Conservation (phyloP, 2,113 vertebrate genomes). For the Epinephelus fuscoguttatus region DNA sequence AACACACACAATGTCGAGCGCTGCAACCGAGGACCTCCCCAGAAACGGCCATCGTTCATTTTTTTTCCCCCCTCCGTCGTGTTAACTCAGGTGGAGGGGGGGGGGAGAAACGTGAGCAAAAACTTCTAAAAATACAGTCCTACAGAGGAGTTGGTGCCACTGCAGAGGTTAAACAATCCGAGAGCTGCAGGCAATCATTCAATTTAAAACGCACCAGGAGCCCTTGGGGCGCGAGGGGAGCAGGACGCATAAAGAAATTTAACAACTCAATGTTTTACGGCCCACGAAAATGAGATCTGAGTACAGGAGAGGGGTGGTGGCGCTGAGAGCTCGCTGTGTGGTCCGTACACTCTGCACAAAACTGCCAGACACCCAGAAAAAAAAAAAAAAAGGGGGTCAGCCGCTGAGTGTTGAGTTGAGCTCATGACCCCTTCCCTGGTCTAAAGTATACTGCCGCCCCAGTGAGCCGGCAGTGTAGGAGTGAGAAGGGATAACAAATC, state of each 20-base stretch:
- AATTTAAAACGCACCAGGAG: conserved; percentile 84
- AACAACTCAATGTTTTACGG: conserved; percentile 85
- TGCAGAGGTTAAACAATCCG: conserved; percentile 84
- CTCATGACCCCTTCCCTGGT: conserved; percentile 52
- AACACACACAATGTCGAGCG: conserved; percentile 9
- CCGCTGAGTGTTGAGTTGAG: conserved; percentile 52
- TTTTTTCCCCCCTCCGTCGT: neutral
- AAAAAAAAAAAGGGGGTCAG: conserved; percentile 18
- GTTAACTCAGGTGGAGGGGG: conserved; percentile 68
- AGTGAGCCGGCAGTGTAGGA: conserved; percentile 8
- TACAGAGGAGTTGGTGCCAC: conserved; percentile 70
- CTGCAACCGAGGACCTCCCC: conserved; percentile 54
- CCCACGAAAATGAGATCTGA: conserved; percentile 80
- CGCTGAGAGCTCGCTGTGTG: conserved; percentile 22
- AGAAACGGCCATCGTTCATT: conserved; percentile 48
- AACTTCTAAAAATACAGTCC: conserved; percentile 83
- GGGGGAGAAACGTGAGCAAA: conserved; percentile 36
- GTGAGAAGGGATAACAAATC: conserved; percentile 51
- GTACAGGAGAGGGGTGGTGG: conserved; percentile 59
- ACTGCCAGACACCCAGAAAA: neutral
- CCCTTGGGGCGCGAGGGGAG: conserved; percentile 76
- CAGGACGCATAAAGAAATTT: conserved; percentile 82
- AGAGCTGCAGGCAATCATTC: conserved; percentile 87
- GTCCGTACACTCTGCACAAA: conserved; percentile 40
- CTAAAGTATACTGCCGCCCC: conserved; percentile 28